phyloP scores from a whole-genome alignment of 2,888 invertebrate genomes.

The Pollenia labialis region DNA sequence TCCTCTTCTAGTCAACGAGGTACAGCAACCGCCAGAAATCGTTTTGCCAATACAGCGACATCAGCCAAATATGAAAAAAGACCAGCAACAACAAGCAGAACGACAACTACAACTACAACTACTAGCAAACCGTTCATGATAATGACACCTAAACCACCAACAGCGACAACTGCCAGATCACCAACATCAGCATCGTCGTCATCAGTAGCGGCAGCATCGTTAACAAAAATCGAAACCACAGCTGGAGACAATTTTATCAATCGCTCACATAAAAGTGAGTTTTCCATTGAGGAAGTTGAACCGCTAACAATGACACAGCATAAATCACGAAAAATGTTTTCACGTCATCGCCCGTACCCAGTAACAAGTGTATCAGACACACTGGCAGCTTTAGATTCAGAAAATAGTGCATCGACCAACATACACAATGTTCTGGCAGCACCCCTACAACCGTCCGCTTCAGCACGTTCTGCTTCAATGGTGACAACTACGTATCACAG shows the following conservation, averaged over 20 bases:
- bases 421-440: constrained; percentile 83
- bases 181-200: constrained; percentile 50
- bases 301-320: constrained; percentile 84
- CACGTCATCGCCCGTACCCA: constrained; percentile 64
- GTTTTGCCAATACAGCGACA: constrained; percentile 34
- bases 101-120: constrained; percentile 45
- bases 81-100: neutral
- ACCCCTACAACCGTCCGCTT: constrained; percentile 84
- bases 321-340: constrained; percentile 55
- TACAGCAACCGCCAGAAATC: constrained; percentile 79
- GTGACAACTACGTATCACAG: constrained; percentile 69
- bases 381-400: constrained; percentile 78
- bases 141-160: constrained; percentile 50
- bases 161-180: constrained; percentile 51
- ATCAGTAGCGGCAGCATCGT: constrained; percentile 41
- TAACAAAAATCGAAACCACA: constrained; percentile 62
- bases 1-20: constrained; percentile 81
- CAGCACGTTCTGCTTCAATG: constrained; percentile 73
- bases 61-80: constrained; percentile 48
- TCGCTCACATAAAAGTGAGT: constrained; percentile 86
- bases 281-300: constrained; percentile 86
- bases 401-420: constrained; percentile 81
- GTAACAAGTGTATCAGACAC: constrained; percentile 70
- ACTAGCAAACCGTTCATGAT: constrained; percentile 55
- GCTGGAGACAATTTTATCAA: constrained; percentile 81